Evolutionary conservation across 1,140 invertebrate species (phyloP).

Genomic region (Drosophila nigrodunni): DNA sequence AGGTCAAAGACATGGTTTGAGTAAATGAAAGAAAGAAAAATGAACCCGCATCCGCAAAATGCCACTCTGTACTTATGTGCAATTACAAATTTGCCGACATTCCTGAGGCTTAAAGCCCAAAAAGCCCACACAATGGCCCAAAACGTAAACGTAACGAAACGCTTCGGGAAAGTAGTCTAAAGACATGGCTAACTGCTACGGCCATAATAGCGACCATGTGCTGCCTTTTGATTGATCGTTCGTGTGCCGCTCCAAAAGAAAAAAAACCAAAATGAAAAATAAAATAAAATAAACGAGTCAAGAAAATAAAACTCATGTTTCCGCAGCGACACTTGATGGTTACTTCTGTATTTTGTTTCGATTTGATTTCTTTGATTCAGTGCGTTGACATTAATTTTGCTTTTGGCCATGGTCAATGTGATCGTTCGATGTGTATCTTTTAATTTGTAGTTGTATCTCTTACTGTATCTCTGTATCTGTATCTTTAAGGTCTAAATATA

Average conservation of each 20-base stretch:
- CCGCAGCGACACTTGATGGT: slow-evolving; percentile 32
- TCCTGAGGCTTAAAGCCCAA: slow-evolving; percentile 29
- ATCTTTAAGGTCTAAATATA: slow-evolving; percentile 69
- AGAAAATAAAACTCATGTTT: slow-evolving; percentile 30
- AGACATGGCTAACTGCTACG: slow-evolving; percentile 58
- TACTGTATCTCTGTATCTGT: slow-evolving; percentile 50
- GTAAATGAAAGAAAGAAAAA: slow-evolving; percentile 20
- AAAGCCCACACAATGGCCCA: slow-evolving; percentile 32
- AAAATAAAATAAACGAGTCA: slow-evolving; percentile 22
- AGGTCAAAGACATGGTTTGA: slow-evolving; percentile 54
- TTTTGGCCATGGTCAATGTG: slow-evolving; percentile 48
- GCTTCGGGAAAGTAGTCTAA: slow-evolving; percentile 45
- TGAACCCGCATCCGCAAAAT: slow-evolving; percentile 58
- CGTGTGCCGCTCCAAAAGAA: slow-evolving; percentile 59
- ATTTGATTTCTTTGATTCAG: slow-evolving; percentile 39
- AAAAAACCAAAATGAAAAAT: slow-evolving; percentile 31
- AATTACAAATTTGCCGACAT: slow-evolving; percentile 65
- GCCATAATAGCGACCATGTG: slow-evolving; percentile 37
- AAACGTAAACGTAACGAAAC: slow-evolving; percentile 30
- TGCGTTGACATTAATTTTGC: slow-evolving; percentile 54
- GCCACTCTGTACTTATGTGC: slow-evolving; percentile 39
- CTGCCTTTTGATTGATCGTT: slow-evolving; percentile 68
- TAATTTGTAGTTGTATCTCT: slow-evolving; percentile 32
- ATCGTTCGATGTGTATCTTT: slow-evolving; percentile 46
- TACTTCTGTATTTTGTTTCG: slow-evolving; percentile 30